Evolutionary conservation across 2,888 invertebrate species (phyloP).

Genomic region (Dilophus febrilis): DNA sequence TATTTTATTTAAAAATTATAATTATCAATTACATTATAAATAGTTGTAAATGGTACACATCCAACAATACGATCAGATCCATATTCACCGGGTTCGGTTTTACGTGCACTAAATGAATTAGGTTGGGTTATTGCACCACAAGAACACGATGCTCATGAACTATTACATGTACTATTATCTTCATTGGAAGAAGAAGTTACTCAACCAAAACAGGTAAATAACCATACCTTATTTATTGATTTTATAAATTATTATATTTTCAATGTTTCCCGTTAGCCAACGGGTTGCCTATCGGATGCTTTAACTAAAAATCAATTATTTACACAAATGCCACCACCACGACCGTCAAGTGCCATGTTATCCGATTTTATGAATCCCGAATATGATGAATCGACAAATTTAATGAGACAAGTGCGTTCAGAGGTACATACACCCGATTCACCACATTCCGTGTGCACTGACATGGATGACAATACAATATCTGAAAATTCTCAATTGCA

Average conservation of each 20-base stretch:
- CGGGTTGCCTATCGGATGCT: constrained; percentile 61
- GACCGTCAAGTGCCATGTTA: constrained; percentile 35
- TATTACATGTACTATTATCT: constrained; percentile 75
- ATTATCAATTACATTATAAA: too few relatives aligned
- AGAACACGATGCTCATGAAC: constrained; percentile 88
- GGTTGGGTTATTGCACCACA: constrained; percentile 81
- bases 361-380: constrained; percentile 28
- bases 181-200: constrained; percentile 73
- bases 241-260: background rate
- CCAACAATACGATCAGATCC: constrained; percentile 41
- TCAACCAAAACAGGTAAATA: constrained; percentile 21
- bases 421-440: constrained; percentile 30
- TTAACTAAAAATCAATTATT: constrained; percentile 33
- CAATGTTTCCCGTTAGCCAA: constrained; percentile 23
- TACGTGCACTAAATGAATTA: constrained; percentile 51
- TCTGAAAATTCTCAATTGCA: constrained; percentile 9
- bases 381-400: constrained; percentile 27
- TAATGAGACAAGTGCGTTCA: constrained; percentile 26
- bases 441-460: constrained; percentile 27
- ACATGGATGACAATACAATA: constrained; percentile 15
- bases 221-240: background rate
- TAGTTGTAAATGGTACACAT: constrained; percentile 54
- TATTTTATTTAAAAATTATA: constrained; percentile 1
- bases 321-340: constrained; percentile 32
- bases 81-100: constrained; percentile 46